A percentile compares a stretch with the other conserved stretches of the same genome.
phyloP scores from a whole-genome alignment of 2,113 vertebrate species.

The Pseudorasbora parva region DNA sequence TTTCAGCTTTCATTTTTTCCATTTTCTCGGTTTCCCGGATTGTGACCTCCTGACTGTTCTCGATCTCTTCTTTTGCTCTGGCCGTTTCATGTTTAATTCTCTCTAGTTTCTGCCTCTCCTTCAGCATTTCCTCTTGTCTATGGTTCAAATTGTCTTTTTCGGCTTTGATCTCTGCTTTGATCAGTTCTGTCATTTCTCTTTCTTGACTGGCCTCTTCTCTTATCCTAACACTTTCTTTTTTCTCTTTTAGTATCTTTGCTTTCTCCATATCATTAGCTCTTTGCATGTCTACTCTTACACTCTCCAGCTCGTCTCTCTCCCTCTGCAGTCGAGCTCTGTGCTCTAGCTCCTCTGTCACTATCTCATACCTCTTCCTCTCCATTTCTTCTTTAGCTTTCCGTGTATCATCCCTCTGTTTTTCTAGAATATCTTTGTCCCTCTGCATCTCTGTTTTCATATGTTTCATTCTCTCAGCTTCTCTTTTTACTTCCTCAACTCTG shows the following conservation, averaged over 20 bases:
- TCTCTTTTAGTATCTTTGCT: slow-evolving; percentile 37
- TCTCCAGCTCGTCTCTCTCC: slow-evolving; percentile 49
- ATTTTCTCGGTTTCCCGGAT: slow-evolving; percentile 40
- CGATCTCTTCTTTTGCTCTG: slow-evolving; percentile 39
- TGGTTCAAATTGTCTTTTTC: slow-evolving; percentile 20
- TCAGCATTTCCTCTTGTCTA: slow-evolving; percentile 41
- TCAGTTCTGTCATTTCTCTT: slow-evolving; percentile 3
- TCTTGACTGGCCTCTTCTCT: slow-evolving; percentile 40
- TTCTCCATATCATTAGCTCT: slow-evolving; percentile 22
- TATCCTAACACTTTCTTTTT: slow-evolving; percentile 31
- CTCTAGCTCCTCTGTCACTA: slow-evolving; percentile 44
- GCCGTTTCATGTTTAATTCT: slow-evolving; percentile 52
- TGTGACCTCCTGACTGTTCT: slow-evolving; percentile 45
- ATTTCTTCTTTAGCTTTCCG: slow-evolving; percentile 44
- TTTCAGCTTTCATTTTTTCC: slow-evolving; percentile 33
- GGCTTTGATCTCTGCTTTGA: slow-evolving; percentile 3
- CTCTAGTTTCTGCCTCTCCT: slow-evolving; percentile 53
- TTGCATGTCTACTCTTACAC: slow-evolving; percentile 47
- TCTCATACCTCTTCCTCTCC: slow-evolving; percentile 48
- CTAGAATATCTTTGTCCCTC: slow-evolving; percentile 37
- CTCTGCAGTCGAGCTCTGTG: slow-evolving; percentile 47
- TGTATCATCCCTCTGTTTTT: slow-evolving; percentile 40
- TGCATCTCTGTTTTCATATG: slow-evolving; percentile 23
- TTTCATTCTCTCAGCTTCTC: slow-evolving; percentile 18
- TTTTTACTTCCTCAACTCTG: slow-evolving; percentile 40